Conservation (phyloP, 1,140 invertebrate species). For the Latrodectus geometricus region DNA sequence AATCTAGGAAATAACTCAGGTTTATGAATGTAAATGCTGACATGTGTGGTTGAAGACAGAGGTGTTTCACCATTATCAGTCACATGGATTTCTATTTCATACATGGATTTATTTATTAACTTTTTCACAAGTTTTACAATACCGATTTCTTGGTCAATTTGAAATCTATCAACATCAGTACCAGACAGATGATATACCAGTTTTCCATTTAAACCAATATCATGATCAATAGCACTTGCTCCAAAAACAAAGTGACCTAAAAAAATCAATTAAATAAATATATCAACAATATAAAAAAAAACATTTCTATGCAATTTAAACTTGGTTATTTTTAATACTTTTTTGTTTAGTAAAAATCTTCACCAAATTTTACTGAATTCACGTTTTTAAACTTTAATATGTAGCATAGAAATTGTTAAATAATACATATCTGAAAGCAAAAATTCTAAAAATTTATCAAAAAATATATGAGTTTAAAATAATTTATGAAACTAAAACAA, state of each 20-base stretch:
- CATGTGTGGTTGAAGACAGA: constrained; percentile 71
- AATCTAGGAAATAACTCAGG: constrained; percentile 82
- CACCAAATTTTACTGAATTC: no score
- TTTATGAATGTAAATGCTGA: constrained; percentile 77
- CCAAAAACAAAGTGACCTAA: constrained; percentile 86
- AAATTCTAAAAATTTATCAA: background rate
- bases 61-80: constrained; percentile 69
- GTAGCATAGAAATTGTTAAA: background rate
- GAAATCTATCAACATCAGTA: constrained; percentile 81
- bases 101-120: constrained; percentile 72
- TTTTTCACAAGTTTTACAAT: constrained; percentile 76
- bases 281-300: no score
- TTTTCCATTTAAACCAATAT: constrained; percentile 82
- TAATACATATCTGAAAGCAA: background rate
- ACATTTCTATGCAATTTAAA: no score
- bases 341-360: no score
- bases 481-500: background rate
- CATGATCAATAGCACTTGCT: constrained; percentile 82
- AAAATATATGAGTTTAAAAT: background rate
- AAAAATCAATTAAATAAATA: constrained; percentile 34
- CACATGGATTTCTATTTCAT: constrained; percentile 79
- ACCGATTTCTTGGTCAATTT: constrained; percentile 81
- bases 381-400: background rate
- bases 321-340: no score
- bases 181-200: constrained; percentile 83